Percentiles rank a stretch among this genome's conserved stretches.
Conservation (phyloP, 2,797 vertebrate species). For the Anolis apletophallus region DNA sequence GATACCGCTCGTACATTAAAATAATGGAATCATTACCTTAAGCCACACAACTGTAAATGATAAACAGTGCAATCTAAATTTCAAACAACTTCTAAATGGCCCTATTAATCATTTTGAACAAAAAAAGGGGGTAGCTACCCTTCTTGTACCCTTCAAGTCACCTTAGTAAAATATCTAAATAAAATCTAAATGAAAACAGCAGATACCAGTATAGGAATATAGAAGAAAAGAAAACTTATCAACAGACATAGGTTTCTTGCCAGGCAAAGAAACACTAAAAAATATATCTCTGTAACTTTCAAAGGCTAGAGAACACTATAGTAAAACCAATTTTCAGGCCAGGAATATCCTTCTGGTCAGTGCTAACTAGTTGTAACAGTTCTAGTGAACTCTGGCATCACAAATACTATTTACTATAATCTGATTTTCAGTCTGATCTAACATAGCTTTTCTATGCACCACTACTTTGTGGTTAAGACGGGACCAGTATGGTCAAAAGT, state of each 20-base stretch:
- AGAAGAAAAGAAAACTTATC: conserved; percentile 46
- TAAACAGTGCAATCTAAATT: conserved; percentile 82
- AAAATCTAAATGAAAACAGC: conserved; percentile 65
- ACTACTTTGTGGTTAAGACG: neutral
- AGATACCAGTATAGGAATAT: conserved; percentile 51
- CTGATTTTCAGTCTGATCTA: neutral
- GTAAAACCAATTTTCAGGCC: neutral
- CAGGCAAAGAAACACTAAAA: conserved; percentile 45
- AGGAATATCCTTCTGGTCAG: neutral
- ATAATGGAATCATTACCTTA: conserved; percentile 85
- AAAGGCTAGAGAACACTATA: conserved; percentile 41
- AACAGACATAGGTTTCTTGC: conserved; percentile 42
- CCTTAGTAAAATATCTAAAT: conserved; percentile 72
- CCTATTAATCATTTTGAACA: conserved; percentile 84
- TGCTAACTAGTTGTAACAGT: neutral
- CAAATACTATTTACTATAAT: neutral
- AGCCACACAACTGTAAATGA: conserved; percentile 82
- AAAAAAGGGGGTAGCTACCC: conserved; percentile 62
- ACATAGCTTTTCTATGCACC: neutral
- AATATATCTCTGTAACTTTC: neutral
- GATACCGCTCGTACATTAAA: conserved; percentile 72
- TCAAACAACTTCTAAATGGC: conserved; percentile 78
- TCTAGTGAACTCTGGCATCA: neutral
- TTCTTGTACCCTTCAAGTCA: conserved; percentile 73
- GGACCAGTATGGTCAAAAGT: neutral